These are phyloP conservation scores for zebrafish (Danio rerio) DNA, from an alignment of 2,113 vertebrate species.

Conservation along the genomic window GRCz12tu NC_133183.1:18390001-18390500, in stretches of 20 bases:
- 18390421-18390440: too few relatives aligned
- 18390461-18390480: conserved; percentile 84
- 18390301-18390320: conserved; percentile 32
- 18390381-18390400: background rate
- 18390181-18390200: conserved; percentile 97
- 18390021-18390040: background rate
- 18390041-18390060: conserved; percentile 10
- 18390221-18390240: conserved; percentile 91
- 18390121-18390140: background rate
- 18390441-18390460: conserved; percentile 77
- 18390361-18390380: background rate
- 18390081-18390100: background rate
- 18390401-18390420: background rate
- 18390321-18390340: background rate
- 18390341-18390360: too few relatives aligned
- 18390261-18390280: conserved; percentile 95
- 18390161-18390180: conserved; percentile 93
- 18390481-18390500: conserved; percentile 83
- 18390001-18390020: background rate
- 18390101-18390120: too few relatives aligned
- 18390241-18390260: conserved; percentile 90
- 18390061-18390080: conserved; percentile 11
- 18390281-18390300: conserved; percentile 89
- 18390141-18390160: background rate
- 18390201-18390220: conserved; percentile 98